phyloP scores from a whole-genome alignment of 2,888 invertebrate species.

The Pachycephus smyrnensis region DNA sequence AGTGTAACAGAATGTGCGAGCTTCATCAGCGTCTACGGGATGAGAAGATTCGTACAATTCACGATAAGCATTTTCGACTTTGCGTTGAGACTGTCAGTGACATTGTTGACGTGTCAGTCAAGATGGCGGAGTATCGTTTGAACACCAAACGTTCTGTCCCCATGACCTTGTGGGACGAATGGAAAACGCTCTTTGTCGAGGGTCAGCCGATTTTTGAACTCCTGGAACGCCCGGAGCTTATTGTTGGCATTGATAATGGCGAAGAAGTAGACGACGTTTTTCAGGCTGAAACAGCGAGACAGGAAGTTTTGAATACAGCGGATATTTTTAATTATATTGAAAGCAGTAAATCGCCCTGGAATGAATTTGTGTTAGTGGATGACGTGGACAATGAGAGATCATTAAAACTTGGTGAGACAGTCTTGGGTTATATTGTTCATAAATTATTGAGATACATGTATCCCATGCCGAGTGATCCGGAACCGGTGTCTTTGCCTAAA shows the following conservation, averaged over 20 bases:
- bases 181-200: constrained; percentile 71
- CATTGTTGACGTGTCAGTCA: constrained; percentile 71
- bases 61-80: constrained; percentile 62
- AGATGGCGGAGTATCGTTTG: constrained; percentile 69
- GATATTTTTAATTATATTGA: constrained; percentile 72
- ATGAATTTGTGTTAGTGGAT: constrained; percentile 67
- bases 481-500: constrained; percentile 64
- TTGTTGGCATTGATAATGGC: constrained; percentile 62
- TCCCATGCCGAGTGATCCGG: constrained; percentile 63
- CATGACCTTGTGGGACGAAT: constrained; percentile 69
- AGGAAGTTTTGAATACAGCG: constrained; percentile 69
- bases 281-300: constrained; percentile 69
- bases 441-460: constrained; percentile 70
- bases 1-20: constrained; percentile 52
- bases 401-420: constrained; percentile 60
- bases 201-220: constrained; percentile 71
- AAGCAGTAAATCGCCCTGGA: constrained; percentile 70
- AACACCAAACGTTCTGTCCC: constrained; percentile 66
- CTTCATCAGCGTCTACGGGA: constrained; percentile 71
- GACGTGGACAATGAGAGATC: constrained; percentile 66
- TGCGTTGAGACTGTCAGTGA: constrained; percentile 71
- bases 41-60: constrained; percentile 51
- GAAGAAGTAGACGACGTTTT: constrained; percentile 65
- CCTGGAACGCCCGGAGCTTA: constrained; percentile 65
- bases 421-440: constrained; percentile 71